Evolutionary conservation across 2,797 vertebrate species (phyloP).

Genomic region (Distichodus sexfasciatus): DNA sequence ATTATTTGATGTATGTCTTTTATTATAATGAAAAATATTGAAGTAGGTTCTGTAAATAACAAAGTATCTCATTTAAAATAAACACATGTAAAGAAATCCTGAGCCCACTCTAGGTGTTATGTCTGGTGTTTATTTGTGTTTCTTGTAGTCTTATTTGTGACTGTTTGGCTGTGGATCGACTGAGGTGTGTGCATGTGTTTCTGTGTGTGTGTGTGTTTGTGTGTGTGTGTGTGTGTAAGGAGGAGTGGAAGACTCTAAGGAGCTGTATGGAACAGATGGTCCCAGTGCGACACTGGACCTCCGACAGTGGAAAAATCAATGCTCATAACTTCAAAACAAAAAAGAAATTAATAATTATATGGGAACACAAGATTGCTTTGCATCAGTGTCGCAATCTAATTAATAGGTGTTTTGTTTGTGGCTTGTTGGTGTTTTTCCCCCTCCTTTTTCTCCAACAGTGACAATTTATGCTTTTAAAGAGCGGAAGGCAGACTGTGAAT

Average conservation of each 20-base stretch:
- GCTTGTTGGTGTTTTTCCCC: conserved; percentile 60
- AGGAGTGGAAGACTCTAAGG: conserved; percentile 63
- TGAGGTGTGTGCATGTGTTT: conserved; percentile 20
- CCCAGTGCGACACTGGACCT: conserved; percentile 75
- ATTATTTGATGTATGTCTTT: no score
- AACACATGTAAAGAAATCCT: neutral
- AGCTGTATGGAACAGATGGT: conserved; percentile 74
- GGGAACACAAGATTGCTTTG: conserved; percentile 73
- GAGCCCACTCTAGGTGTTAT: neutral
- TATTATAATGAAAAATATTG: no score
- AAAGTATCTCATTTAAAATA: neutral
- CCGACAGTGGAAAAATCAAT: conserved; percentile 82
- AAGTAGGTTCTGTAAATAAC: no score
- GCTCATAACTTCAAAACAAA: conserved; percentile 80
- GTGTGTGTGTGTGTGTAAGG: conserved; percentile 53
- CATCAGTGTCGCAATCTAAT: conserved; percentile 75
- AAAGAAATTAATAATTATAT: conserved; percentile 80
- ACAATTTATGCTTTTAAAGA: conserved; percentile 61
- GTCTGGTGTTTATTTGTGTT: conserved; percentile 31
- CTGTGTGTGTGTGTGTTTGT: conserved; percentile 10
- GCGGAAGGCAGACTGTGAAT: conserved; percentile 58
- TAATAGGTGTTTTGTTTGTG: conserved; percentile 75
- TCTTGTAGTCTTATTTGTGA: conserved; percentile 30
- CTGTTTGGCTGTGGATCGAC: conserved; percentile 43
- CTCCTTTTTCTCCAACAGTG: conserved; percentile 55